phyloP scores from a whole-genome alignment of 2,888 invertebrate species.

The Agrochola circellaris region DNA sequence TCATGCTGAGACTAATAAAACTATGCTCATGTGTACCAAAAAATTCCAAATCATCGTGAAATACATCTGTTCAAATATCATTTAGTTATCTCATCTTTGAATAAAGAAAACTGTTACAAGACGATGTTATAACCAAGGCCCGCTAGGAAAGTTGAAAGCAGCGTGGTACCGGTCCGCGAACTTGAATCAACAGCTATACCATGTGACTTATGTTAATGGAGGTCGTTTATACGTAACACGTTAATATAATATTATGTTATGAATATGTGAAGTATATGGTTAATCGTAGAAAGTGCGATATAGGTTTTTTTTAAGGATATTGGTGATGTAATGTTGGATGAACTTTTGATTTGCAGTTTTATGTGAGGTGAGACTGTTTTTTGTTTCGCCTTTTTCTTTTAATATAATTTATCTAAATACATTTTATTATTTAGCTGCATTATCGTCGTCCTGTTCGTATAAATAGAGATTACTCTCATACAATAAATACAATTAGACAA shows the following conservation, averaged over 20 bases:
- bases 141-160: constrained; percentile 87
- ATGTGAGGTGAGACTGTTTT: neutral
- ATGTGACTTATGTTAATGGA: constrained; percentile 71
- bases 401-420: neutral
- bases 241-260: constrained; percentile 42
- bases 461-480: neutral
- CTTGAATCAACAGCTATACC: constrained; percentile 75
- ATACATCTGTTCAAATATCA: constrained; percentile 70
- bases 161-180: constrained; percentile 80
- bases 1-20: constrained; percentile 7
- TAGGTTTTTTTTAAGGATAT: constrained; percentile 37
- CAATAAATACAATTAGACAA: constrained; percentile 12
- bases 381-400: neutral
- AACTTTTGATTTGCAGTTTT: neutral
- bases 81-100: constrained; percentile 83
- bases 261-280: constrained; percentile 28
- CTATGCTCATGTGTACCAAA: constrained; percentile 15
- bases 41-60: constrained; percentile 49
- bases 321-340: constrained; percentile 33
- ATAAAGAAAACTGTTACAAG: constrained; percentile 85
- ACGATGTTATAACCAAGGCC: constrained; percentile 81
- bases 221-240: constrained; percentile 63
- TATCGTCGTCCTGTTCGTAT: neutral
- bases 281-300: constrained; percentile 54
- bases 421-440: neutral